Base-by-base conservation (phyloP, 37 sponge, comb jelly and placozoan species). In the Cladorhizidae sp. region DNA sequence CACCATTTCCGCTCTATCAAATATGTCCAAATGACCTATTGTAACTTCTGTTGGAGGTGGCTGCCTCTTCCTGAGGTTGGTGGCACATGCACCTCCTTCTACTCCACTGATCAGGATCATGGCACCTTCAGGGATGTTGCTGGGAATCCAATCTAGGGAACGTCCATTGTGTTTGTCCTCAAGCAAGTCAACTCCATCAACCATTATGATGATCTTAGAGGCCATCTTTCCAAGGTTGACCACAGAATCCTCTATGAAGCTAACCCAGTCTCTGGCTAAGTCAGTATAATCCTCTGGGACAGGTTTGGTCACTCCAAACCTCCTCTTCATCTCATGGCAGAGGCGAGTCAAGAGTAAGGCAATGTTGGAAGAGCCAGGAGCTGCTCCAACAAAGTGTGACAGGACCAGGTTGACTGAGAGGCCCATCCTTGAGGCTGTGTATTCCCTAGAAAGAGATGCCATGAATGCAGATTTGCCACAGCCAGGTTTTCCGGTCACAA, bases 381-480 rank as follows among this genome's bases (percentile, higher is more conserved):
- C 82, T 1, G 93, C 90, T 74, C 97, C 97, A 32, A 91, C 68
- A 69, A 94, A 94, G 87, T 97, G 97, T 21, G 88, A 49, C 28
- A 93, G 38, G 15, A 97, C 76, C 18, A 75, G 57, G 25, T 61
- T 75, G 22, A 69, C 11, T 1, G 78, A 29, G 15, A 23, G 76
- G 43, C 67, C 39, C 18, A 31, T 23, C 17, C 35, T 32, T 28
- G 76, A 64, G 5, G 76, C 75, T 35, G 45, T 72, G 67, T 72
- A 85, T 67, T 89, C 73, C 55, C 88, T 86, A 29, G 90, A 81
- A 21, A 90, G 38, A 25, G 88, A 88, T 67, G 90, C 92, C 95
- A 97, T 92, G 79, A 97, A 86, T 26, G 97, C 91, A 38, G 95
- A 88, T 75, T 94, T 97, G 1, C 97, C 97, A 40, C 85, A 91